Conservation (phyloP, 2,888 invertebrate genomes). For the Ormyrus nitidulus region DNA sequence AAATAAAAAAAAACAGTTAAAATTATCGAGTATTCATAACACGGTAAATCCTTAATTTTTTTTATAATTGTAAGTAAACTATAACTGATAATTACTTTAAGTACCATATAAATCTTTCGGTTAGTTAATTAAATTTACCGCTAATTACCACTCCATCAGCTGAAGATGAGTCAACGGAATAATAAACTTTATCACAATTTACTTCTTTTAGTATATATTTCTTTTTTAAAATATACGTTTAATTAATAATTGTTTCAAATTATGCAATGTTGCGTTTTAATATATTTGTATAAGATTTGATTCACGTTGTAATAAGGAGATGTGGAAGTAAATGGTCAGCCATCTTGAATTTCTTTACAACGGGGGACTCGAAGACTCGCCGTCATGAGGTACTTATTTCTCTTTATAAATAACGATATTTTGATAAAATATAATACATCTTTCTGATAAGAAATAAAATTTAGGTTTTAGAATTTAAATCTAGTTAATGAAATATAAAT, state of each 20-base stretch:
- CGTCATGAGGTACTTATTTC: slow-evolving; percentile 50
- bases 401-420: slow-evolving; percentile 20
- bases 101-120: too few species aligned
- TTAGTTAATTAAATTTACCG: too few species aligned
- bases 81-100: too few species aligned
- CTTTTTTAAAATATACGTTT: not conserved
- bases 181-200: too few species aligned
- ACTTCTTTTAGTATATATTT: too few species aligned
- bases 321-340: slow-evolving; percentile 23
- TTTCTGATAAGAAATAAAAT: not conserved
- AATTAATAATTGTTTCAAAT: not conserved
- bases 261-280: not conserved
- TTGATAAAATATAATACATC: slow-evolving; percentile 15
- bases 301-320: slow-evolving; percentile 23
- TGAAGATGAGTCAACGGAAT: too few species aligned
- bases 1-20: too few species aligned
- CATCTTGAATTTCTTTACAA: slow-evolving; percentile 47
- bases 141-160: too few species aligned
- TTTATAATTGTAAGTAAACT: too few species aligned
- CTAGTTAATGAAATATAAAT: too few species aligned
- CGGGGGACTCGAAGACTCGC: slow-evolving; percentile 30
- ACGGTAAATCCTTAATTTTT: too few species aligned
- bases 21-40: too few species aligned
- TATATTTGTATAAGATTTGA: slow-evolving; percentile 14
- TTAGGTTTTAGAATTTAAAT: not conserved